Evolutionary conservation across 53 echinoderm and acorn worm species (phyloP), one percentile per base, ranked within the genome.

Genomic region (Holothuria leucospilota): DNA sequence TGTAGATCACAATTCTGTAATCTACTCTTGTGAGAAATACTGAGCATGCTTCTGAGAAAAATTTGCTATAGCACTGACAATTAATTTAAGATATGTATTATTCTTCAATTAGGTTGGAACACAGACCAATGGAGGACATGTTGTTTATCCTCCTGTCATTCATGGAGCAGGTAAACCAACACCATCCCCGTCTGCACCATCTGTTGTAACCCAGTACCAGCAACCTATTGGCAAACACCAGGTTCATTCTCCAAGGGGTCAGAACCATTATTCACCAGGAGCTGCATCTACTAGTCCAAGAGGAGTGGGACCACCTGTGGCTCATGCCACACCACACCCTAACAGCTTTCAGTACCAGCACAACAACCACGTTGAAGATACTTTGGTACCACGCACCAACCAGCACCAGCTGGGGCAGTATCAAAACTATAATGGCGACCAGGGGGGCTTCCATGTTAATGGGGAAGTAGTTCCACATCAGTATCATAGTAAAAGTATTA

Each of bases 361-460:
- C 26, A 87, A 87, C 87, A 86, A 77, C 90, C 86, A 88, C 52
- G 75, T 75, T 14, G 75, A 75, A 75, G 75, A 75, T 26, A 23
- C 75, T 49, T 75, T 75, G 52, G 51, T 75, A 52, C 75, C 51
- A 51, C 51, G 13, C 28, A 20, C 27, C n/a, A 62, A 61, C 20
- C 65, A 85, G 20, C 88, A 85, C 42, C 91, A 87, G 77, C 81
- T 89, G 64, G 78, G 85, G 40, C 91, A 84, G 28, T 88, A 81
- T 64, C 89, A 88, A 29, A 56, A 51, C 75, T 75, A 75, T 52
- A 75, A 75, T 21, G 75, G 75, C 6, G 75, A 49, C 39, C 49
- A 39, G 21, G 49, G 51, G 20, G 71, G 71, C 41, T 75, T 75
- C 24, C 75, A 75, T 21, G 75, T 75, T 8, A 75, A 75, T 52